Percentiles rank a stretch among this genome's conserved stretches.
Evolutionary conservation across 2,888 invertebrate species (phyloP).

Genomic region (Lycaena phlaeas): DNA sequence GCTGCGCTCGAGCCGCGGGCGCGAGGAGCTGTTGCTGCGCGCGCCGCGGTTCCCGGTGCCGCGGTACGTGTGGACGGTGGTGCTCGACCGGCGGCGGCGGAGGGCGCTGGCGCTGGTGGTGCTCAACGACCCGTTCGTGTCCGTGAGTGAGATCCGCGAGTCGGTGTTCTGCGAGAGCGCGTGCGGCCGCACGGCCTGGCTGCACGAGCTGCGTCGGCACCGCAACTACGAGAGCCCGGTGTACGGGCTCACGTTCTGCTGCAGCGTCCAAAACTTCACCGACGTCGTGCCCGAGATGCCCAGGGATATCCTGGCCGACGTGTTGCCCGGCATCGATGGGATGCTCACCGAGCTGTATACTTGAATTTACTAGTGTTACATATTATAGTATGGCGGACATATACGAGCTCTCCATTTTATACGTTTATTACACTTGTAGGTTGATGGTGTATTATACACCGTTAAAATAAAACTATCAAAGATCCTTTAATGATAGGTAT

Average conservation of each 20-base stretch:
- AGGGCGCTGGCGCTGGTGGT: slow-evolving; percentile 40
- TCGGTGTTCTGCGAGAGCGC: slow-evolving; percentile 52
- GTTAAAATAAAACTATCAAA: too few relatives aligned
- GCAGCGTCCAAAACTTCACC: slow-evolving; percentile 37
- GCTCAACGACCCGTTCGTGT: slow-evolving; percentile 57
- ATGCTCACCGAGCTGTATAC: slow-evolving; percentile 30
- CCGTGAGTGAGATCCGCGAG: slow-evolving; percentile 53
- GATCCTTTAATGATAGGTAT: too few relatives aligned
- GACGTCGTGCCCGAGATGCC: slow-evolving; percentile 37
- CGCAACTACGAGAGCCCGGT: slow-evolving; percentile 49
- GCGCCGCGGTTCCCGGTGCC: slow-evolving; percentile 52
- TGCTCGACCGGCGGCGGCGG: slow-evolving; percentile 25
- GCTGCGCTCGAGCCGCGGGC: slow-evolving; percentile 20
- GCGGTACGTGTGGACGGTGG: slow-evolving; percentile 49
- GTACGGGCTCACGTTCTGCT: slow-evolving; percentile 55
- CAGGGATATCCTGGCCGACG: slow-evolving; percentile 18
- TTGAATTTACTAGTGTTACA: not conserved
- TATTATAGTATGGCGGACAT: too few relatives aligned
- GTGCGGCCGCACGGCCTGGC: slow-evolving; percentile 44
- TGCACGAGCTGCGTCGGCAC: slow-evolving; percentile 32
- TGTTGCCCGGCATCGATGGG: slow-evolving; percentile 31
- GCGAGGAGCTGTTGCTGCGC: slow-evolving; percentile 22
- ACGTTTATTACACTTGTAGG: too few relatives aligned
- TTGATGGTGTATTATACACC: too few relatives aligned
- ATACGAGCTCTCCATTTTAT: too few relatives aligned